Evolutionary conservation across 2,797 vertebrate species (phyloP).

Genomic region (Knipowitschia caucasica): DNA sequence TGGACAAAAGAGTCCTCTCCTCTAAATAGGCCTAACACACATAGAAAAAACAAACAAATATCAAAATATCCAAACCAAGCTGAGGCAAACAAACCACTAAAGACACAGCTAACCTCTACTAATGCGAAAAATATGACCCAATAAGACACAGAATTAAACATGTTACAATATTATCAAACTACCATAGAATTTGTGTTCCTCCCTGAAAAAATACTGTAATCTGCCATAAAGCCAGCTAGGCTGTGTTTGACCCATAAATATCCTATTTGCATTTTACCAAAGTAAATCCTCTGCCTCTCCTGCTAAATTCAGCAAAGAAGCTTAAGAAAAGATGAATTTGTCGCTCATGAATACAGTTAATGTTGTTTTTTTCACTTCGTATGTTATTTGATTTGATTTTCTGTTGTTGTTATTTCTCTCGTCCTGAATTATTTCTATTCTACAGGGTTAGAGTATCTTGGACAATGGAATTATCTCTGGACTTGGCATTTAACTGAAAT

Average conservation of each 20-base stretch:
- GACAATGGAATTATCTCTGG: slow-evolving; percentile 42
- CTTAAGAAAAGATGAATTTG: slow-evolving; percentile 76
- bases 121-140: slow-evolving; percentile 45
- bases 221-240: slow-evolving; percentile 72
- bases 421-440: slow-evolving; percentile 65
- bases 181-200: slow-evolving; percentile 68
- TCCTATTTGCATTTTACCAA: slow-evolving; percentile 68
- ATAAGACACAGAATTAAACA: slow-evolving; percentile 51
- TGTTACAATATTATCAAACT: slow-evolving; percentile 57
- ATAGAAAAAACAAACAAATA: slow-evolving; percentile 48
- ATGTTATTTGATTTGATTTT: slow-evolving; percentile 77
- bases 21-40: slow-evolving; percentile 30
- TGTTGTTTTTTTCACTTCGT: slow-evolving; percentile 73
- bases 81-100: slow-evolving; percentile 7
- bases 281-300: slow-evolving; percentile 64
- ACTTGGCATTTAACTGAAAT: slow-evolving; percentile 43
- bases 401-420: slow-evolving; percentile 77
- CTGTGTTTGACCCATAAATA: slow-evolving; percentile 80
- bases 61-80: slow-evolving; percentile 52
- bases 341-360: slow-evolving; percentile 72
- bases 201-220: slow-evolving; percentile 60
- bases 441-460: slow-evolving; percentile 34
- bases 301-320: slow-evolving; percentile 72
- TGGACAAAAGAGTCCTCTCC: slow-evolving; percentile 33
- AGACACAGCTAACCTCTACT: slow-evolving; percentile 3